phyloP scores from a whole-genome alignment of 2,797 vertebrate genomes.

The Poliocrania exsul region DNA sequence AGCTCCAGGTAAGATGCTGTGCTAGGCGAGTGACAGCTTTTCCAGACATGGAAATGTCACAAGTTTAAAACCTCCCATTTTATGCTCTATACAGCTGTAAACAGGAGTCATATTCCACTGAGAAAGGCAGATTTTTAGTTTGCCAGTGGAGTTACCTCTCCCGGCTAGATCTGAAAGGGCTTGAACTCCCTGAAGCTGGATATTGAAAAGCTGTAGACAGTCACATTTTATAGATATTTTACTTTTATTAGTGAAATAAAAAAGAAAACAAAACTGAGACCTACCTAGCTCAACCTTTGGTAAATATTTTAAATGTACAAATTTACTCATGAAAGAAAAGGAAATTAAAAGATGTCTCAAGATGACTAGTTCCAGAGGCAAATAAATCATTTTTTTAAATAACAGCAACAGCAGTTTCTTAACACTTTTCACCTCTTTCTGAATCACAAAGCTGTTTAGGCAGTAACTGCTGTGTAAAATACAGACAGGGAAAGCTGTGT shows the following conservation, averaged over 20 bases:
- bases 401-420: neutral
- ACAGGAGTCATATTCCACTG: conserved; percentile 40
- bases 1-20: neutral
- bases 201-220: conserved; percentile 17
- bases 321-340: conserved; percentile 23
- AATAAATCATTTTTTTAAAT: neutral
- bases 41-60: conserved; percentile 54
- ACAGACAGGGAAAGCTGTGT: neutral
- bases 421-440: neutral
- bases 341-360: conserved; percentile 35
- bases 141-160: neutral
- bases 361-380: neutral
- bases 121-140: conserved; percentile 29
- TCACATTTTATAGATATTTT: conserved; percentile 25
- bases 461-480: neutral
- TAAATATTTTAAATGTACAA: conserved; percentile 22
- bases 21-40: neutral
- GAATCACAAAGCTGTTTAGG: neutral
- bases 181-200: conserved; percentile 40
- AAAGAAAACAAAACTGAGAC: neutral
- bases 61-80: conserved; percentile 39
- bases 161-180: conserved; percentile 7
- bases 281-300: conserved; percentile 2
- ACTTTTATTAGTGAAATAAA: conserved; percentile 8
- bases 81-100: conserved; percentile 12